These are phyloP conservation scores for Trichogramma dendrolimi DNA, from an alignment of 2,888 invertebrate genomes.

Conservation along the genomic window DNA sequence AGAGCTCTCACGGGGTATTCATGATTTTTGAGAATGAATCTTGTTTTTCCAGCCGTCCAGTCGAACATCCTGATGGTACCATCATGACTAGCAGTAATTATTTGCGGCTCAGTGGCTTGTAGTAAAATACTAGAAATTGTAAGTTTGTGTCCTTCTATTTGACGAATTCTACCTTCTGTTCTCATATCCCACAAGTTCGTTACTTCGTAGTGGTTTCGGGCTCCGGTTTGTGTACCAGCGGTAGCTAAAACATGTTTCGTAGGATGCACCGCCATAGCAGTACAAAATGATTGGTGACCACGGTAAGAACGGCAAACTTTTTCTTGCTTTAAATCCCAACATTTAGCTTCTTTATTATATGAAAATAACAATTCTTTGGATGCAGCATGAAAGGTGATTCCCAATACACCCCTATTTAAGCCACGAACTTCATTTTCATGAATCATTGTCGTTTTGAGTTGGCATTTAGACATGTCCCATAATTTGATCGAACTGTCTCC, in stretches of 20 bases:
- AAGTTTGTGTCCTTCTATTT: conserved; percentile 91
- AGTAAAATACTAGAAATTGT: conserved; percentile 93
- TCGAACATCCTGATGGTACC: conserved; percentile 97
- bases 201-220: conserved; percentile 57
- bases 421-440: conserved; percentile 53
- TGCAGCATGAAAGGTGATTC: conserved; percentile 85
- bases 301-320: conserved; percentile 98
- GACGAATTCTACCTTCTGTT: conserved; percentile 97
- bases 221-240: conserved; percentile 93
- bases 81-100: conserved; percentile 92
- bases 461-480: conserved; percentile 96
- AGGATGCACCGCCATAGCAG: conserved; percentile 89
- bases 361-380: conserved; percentile 98
- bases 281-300: conserved; percentile 89
- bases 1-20: conserved; percentile 89
- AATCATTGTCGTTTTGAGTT: conserved; percentile 92
- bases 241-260: conserved; percentile 91
- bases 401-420: conserved; percentile 96
- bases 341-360: conserved; percentile 98
- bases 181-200: conserved; percentile 88
- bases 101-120: conserved; percentile 91
- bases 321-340: conserved; percentile 99
- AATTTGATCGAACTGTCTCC: conserved; percentile 98
- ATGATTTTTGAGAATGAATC: conserved; percentile 94
- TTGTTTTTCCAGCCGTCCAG: conserved; percentile 89